Percentiles rank a stretch among this genome's conserved stretches.
Evolutionary conservation across 2,888 invertebrate species (phyloP).

Genomic region (Vanessa cardui): DNA sequence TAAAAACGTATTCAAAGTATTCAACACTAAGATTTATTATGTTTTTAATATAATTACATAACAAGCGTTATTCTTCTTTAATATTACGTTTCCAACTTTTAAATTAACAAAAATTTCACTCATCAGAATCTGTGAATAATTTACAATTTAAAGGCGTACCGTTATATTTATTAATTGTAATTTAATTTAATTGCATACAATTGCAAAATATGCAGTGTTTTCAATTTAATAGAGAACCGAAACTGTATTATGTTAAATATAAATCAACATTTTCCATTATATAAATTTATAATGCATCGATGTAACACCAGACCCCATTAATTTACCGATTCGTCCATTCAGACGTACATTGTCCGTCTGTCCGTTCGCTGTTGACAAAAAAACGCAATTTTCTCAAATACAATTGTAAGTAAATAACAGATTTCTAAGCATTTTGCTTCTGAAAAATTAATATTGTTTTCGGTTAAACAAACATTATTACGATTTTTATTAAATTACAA

Average conservation of each 20-base stretch:
- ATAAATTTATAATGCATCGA: slow-evolving; percentile 22
- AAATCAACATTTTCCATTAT: slow-evolving; percentile 5
- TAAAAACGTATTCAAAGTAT: no score
- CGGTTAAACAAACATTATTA: no score
- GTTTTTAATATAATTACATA: no score
- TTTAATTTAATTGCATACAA: background rate
- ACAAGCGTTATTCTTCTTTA: no score
- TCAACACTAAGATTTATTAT: no score
- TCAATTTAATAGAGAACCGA: background rate
- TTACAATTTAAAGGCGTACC: background rate
- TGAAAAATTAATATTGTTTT: no score
- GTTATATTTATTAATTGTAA: background rate
- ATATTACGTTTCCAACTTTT: no score
- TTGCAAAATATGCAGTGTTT: background rate
- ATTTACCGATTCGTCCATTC: slow-evolving; percentile 32
- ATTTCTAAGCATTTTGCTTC: no score
- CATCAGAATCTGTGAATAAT: background rate
- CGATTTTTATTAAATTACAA: no score
- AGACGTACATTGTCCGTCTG: no score
- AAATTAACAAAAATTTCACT: no score
- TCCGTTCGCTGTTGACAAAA: slow-evolving; percentile 24
- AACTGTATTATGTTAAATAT: background rate
- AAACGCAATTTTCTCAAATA: slow-evolving; percentile 15
- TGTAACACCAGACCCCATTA: slow-evolving; percentile 22
- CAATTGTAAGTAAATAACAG: no score